Evolutionary conservation across 2,888 invertebrate genomes (phyloP), one percentile per base, ranked within the genome.

Genomic region (Phyllotreta cruciferae): DNA sequence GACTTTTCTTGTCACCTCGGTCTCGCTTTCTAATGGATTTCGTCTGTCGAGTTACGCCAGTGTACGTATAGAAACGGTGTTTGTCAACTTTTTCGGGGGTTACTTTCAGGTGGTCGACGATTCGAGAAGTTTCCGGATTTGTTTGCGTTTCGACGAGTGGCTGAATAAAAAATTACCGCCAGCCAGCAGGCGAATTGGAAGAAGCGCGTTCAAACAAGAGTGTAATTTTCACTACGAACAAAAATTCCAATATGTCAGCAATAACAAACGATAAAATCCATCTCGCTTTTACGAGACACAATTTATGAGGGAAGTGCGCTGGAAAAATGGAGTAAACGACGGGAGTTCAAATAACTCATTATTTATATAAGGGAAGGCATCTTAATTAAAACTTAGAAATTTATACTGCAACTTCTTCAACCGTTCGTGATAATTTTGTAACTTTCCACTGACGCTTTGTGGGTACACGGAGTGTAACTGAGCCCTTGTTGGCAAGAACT

Each of bases 11-110:
- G 58, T 60, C 42, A 52, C 52, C 42, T 52, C 58, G 52, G 44
- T 52, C 37, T 58, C 42, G 36, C 9, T 39, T 49, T 60, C 52
- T 60, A 60, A 60, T 60, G 58, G 58, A 60, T 60, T 60, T 60
- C 14, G 44, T 36, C 42, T 60, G 58, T 60, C 49, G 37, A 42
- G 58, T 60, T 60, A 39, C 10, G 50, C 37, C 44, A 60, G 58
- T 10, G 42, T 41, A 38, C 57, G 50, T 24, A 24, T 24, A 24
- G 24, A 24, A 24, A 24, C 24, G 49, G 13, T 35, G 11, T 49
- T 50, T 41, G 41, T 34, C 39, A 57, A 49, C 49, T 41, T 13
- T 50, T 58, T 58, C n/a, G 49, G 36, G 14, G 14, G 9, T 47
- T 47, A 24, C 24, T 24, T 24, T 24, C 24, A 24, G 24, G 24